Evolutionary conservation across 1,140 invertebrate species (phyloP).

Genomic region (Sinella curviseta): DNA sequence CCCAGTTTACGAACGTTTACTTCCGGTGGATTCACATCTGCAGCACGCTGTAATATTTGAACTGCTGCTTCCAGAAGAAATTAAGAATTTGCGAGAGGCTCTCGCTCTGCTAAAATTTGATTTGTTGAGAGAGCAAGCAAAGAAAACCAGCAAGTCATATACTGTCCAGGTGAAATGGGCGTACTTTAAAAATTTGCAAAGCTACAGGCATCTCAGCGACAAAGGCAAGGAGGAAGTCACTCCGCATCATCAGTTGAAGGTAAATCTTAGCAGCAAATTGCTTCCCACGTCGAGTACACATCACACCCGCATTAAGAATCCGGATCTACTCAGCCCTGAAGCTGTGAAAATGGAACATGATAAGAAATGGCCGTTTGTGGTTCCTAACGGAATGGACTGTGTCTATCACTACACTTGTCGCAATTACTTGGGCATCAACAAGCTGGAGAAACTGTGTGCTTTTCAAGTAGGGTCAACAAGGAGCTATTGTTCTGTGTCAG

Average conservation of each 20-base stretch:
- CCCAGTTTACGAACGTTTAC: background rate
- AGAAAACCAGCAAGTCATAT: background rate
- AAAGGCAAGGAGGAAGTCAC: background rate
- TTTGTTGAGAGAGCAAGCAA: background rate
- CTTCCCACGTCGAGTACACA: background rate
- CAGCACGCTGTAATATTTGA: background rate
- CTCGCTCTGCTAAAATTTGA: background rate
- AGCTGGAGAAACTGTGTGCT: background rate
- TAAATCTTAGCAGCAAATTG: background rate
- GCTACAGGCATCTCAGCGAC: background rate
- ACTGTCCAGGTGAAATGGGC: slow-evolving; percentile 15
- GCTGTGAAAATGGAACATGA: background rate
- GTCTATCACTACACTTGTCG: background rate
- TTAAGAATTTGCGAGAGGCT: slow-evolving; percentile 8
- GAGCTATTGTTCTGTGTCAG: background rate
- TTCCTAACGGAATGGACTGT: background rate
- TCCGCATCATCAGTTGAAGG: background rate
- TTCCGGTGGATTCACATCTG: background rate
- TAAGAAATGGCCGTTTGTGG: background rate
- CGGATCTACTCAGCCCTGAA: background rate
- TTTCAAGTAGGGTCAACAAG: slow-evolving; percentile 1
- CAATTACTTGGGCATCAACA: slow-evolving; percentile 2
- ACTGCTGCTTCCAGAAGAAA: background rate
- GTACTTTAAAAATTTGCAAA: background rate
- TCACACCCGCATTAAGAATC: background rate